phyloP scores from a whole-genome alignment of 1,140 invertebrate species.

The Zaprionus tsacasi region DNA sequence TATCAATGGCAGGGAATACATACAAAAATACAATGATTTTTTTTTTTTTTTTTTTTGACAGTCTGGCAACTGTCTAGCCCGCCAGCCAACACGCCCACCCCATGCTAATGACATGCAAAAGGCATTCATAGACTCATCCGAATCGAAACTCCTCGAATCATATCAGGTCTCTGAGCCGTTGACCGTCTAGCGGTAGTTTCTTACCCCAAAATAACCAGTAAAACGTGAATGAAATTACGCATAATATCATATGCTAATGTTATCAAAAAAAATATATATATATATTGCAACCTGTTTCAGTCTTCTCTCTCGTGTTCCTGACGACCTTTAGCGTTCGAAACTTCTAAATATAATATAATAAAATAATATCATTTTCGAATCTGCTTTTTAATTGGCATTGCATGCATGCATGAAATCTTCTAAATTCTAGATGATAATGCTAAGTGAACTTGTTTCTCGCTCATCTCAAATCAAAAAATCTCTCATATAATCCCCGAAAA shows the following conservation, averaged over 20 bases:
- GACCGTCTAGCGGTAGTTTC: constrained; percentile 33
- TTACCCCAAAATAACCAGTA: constrained; percentile 56
- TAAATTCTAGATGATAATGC: constrained; percentile 52
- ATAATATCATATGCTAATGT: constrained; percentile 27
- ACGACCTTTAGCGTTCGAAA: constrained; percentile 9
- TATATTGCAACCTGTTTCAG: constrained; percentile 52
- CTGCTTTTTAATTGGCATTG: constrained; percentile 31
- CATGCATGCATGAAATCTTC: constrained; percentile 52
- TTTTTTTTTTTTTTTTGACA: neutral
- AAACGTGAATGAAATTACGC: constrained; percentile 56
- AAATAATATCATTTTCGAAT: constrained; percentile 3
- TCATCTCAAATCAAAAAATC: neutral
- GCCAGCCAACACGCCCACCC: constrained; percentile 45
- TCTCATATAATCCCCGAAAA: constrained; percentile 4
- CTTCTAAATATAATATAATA: neutral
- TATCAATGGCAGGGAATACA: constrained; percentile 17
- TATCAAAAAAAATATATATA: constrained; percentile 8
- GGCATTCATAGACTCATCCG: constrained; percentile 40
- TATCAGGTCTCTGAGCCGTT: neutral
- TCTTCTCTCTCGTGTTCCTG: neutral
- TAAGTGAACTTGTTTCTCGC: constrained; percentile 53
- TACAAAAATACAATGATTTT: constrained; percentile 13
- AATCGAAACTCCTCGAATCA: constrained; percentile 17
- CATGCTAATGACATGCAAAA: constrained; percentile 63
- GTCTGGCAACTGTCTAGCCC: constrained; percentile 60